These are phyloP conservation scores for Pachyramphus minor DNA, from an alignment of 2,113 vertebrate genomes.

Conservation along the genomic window DNA sequence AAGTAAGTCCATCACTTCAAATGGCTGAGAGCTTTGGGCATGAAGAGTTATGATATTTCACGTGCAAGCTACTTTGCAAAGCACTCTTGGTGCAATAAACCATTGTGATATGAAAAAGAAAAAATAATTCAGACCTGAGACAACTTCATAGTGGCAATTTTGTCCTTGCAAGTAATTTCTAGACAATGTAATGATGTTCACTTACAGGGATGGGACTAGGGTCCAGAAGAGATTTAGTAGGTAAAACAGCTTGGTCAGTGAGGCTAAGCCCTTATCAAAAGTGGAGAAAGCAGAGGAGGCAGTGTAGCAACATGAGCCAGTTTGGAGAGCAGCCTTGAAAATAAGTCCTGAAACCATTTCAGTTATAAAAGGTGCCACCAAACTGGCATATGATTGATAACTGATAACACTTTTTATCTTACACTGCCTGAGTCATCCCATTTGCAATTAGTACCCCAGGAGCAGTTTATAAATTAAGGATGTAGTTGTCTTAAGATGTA, in stretches of 20 bases:
- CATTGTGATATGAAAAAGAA: rapidly evolving
- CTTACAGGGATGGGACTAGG: neutral
- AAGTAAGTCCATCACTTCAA: neutral
- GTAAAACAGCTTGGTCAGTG: neutral
- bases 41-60: neutral
- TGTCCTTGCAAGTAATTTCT: neutral
- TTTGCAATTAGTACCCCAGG: neutral
- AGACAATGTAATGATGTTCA: neutral
- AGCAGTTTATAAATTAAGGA: neutral
- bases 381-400: neutral
- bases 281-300: neutral
- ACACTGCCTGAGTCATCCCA: neutral
- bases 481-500: neutral
- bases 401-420: neutral
- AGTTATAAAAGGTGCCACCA: neutral
- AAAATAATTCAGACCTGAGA: neutral
- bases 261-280: neutral
- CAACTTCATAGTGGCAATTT: neutral
- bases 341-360: neutral
- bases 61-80: neutral
- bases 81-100: neutral
- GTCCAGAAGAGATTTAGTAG: neutral
- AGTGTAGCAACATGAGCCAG: neutral
- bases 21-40: neutral
- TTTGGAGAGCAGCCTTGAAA: neutral